Evolutionary conservation across 2,113 vertebrate genomes (phyloP), one percentile per base, ranked within the genome.

Genomic region (Lepidiolamprologus cunningtoni): DNA sequence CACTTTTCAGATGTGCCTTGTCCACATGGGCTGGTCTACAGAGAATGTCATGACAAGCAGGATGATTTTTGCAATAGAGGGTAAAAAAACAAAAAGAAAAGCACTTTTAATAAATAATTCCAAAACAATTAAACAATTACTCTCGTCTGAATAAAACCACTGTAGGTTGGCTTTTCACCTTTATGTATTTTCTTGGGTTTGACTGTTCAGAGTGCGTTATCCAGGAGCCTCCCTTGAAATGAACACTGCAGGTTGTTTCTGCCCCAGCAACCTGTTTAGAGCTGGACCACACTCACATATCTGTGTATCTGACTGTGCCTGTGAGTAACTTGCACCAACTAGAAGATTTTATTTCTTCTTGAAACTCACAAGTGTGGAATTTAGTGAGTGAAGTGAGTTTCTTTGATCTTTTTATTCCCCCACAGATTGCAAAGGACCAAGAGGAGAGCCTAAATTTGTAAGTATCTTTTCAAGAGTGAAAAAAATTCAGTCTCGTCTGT

Each of bases 341-440:
- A 7, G 1, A 52, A 5, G 26, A 12, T 5, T 55, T 68, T 23
- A 31, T 4, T 6, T 76, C 63, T 50, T 50, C 45, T 2, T 50
- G 47, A 50, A 19, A 50, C 47, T 50, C 16, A 50, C 47, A 4
- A 84, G 3, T 7, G 9, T 4, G 9, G 8, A 12, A 40, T 42
- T 23, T 3, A 17, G 19, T 10, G 10, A 16, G 11, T 79, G 4
- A 23, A 58, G 23, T 28, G 26, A 16, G 23, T 58, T 58, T 28
- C 8, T 28, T 58, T 16, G 4, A 26, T 79, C 50, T 58, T 66
- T 73, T 55, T 5, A 19, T 7, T 86, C 37, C 47, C 53, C 81
- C 45, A 12, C 86, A 97, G 96, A 55, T 33, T 97, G 96, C 31
- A 94, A 90, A 86, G 95, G 96, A 37, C 89, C 96, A 13, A 42